Evolutionary conservation across 2,888 invertebrate species (phyloP).

Genomic region (Eupsilia transversa): DNA sequence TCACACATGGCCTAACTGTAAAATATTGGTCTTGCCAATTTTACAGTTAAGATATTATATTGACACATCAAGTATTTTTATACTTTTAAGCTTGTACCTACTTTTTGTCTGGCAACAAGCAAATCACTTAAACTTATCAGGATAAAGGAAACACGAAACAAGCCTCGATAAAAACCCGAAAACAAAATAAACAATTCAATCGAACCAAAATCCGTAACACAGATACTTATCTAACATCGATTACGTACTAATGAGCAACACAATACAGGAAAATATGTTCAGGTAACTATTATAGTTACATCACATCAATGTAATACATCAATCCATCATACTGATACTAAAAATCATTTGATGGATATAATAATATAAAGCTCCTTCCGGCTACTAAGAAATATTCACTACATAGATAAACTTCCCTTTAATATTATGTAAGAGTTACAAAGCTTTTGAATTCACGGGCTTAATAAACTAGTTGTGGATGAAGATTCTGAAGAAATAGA

Average conservation of each 20-base stretch:
- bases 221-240: slow-evolving; percentile 44
- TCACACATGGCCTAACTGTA: background rate
- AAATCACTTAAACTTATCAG: slow-evolving; percentile 13
- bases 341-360: background rate
- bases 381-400: background rate
- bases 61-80: too few relatives aligned
- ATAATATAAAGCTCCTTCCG: background rate
- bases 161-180: background rate
- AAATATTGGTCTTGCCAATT: too few relatives aligned
- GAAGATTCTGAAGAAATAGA: background rate
- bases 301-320: slow-evolving; percentile 12
- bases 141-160: background rate
- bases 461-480: background rate
- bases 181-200: slow-evolving; percentile 44
- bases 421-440: background rate
- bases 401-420: background rate
- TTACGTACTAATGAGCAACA: slow-evolving; percentile 44
- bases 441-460: background rate
- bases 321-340: slow-evolving; percentile 7
- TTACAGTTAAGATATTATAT: too few relatives aligned
- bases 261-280: background rate
- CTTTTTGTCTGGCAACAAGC: too few relatives aligned
- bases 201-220: slow-evolving; percentile 17
- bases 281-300: slow-evolving; percentile 15
- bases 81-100: too few relatives aligned